Evolutionary conservation across 2,888 invertebrate genomes (phyloP).

Genomic region (Clitarchus hookeri): DNA sequence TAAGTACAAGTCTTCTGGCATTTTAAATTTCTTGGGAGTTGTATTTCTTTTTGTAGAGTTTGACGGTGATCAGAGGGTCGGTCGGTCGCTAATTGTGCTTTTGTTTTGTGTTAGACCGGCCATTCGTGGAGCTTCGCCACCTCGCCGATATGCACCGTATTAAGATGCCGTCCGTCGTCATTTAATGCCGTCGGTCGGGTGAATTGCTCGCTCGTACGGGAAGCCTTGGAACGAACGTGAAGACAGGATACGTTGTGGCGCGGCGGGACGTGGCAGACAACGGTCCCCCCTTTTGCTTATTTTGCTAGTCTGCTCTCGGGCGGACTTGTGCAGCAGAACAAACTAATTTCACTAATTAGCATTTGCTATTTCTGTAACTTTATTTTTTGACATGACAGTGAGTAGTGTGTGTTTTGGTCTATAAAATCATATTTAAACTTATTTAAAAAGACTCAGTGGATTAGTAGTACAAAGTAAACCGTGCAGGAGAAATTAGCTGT

Average conservation of each 20-base stretch:
- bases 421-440: neutral
- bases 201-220: conserved; percentile 36
- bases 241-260: conserved; percentile 31
- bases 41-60: neutral
- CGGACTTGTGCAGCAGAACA: conserved; percentile 9
- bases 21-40: conserved; percentile 19
- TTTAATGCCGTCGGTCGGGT: conserved; percentile 37
- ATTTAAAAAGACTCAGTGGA: neutral
- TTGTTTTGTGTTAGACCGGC: conserved; percentile 65
- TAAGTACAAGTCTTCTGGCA: neutral
- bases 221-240: conserved; percentile 37
- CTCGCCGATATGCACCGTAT: conserved; percentile 85
- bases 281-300: conserved; percentile 3
- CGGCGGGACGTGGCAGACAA: conserved; percentile 27
- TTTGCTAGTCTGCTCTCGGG: neutral
- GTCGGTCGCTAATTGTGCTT: conserved; percentile 45
- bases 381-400: neutral
- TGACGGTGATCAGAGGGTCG: conserved; percentile 79
- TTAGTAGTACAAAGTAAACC: neutral
- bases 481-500: neutral
- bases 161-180: conserved; percentile 52
- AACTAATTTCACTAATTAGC: conserved; percentile 8
- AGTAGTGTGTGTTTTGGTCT: conserved; percentile 11
- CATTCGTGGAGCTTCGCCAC: conserved; percentile 81
- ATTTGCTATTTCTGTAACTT: conserved; percentile 4